These are phyloP conservation scores for Epicauta chinensis DNA, from an alignment of 1,140 invertebrate genomes.

Conservation along the genomic window DNA sequence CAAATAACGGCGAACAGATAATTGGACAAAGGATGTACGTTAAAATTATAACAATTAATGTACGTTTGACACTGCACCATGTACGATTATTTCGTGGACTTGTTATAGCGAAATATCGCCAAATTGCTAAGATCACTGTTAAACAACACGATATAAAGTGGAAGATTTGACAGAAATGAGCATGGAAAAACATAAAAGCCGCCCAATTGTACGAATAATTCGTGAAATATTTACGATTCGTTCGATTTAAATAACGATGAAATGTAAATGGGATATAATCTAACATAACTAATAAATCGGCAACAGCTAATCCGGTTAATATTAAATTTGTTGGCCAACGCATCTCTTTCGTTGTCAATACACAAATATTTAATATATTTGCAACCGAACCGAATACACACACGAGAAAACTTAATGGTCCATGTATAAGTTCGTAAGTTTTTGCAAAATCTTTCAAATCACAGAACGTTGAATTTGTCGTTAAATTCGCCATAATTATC, in stretches of 20 bases:
- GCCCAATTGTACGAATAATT: conserved; percentile 71
- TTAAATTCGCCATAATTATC: too few relatives aligned
- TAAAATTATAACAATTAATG: conserved; percentile 64
- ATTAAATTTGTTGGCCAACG: conserved; percentile 78
- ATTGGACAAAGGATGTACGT: conserved; percentile 78
- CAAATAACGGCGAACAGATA: conserved; percentile 79
- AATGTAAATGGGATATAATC: conserved; percentile 87
- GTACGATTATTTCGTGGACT: conserved; percentile 68
- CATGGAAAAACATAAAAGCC: conserved; percentile 76
- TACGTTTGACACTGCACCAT: conserved; percentile 69
- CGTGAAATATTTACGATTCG: conserved; percentile 45
- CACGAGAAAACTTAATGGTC: conserved; percentile 69
- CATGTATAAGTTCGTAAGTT: conserved; percentile 57
- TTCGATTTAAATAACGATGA: conserved; percentile 65
- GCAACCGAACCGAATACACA: conserved; percentile 90
- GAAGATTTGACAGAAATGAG: conserved; percentile 75
- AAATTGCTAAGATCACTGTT: conserved; percentile 86
- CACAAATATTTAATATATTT: conserved; percentile 89
- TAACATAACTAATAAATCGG: conserved; percentile 88
- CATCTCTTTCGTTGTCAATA: conserved; percentile 87
- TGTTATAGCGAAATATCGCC: conserved; percentile 87
- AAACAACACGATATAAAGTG: conserved; percentile 93
- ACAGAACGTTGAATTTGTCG: conserved; percentile 26
- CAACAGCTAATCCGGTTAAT: conserved; percentile 80
- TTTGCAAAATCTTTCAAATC: conserved; percentile 43